Conservation (phyloP, 2,888 invertebrate species). For the Caradrina clavipalpis region DNA sequence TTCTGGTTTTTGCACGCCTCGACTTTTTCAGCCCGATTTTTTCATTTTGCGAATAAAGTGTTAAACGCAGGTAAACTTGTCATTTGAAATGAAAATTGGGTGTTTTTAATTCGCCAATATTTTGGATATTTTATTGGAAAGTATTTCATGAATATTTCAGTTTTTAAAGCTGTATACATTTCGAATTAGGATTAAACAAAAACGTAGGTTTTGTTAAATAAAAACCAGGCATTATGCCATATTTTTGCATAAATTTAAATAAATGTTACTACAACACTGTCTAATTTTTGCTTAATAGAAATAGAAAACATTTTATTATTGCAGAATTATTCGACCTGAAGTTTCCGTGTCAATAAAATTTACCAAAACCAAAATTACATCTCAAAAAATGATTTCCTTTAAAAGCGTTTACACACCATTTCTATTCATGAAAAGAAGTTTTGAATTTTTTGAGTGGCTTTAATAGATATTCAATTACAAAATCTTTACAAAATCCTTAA, state of each 20-base stretch:
- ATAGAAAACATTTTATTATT: neutral
- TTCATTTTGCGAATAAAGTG: conserved; percentile 40
- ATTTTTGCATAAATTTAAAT: too few relatives aligned
- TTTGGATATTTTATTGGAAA: neutral
- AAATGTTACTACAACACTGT: too few relatives aligned
- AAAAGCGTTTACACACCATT: conserved; percentile 28
- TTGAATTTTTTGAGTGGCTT: conserved; percentile 29
- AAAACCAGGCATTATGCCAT: too few relatives aligned
- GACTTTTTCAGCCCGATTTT: conserved; percentile 24
- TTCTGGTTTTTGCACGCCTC: conserved; percentile 15
- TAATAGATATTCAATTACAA: neutral
- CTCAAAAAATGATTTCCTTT: neutral
- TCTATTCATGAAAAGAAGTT: conserved; percentile 28
- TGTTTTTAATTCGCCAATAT: neutral
- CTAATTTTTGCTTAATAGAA: neutral
- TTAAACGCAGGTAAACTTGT: conserved; percentile 11
- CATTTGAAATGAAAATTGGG: neutral
- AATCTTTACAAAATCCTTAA: conserved; percentile 16
- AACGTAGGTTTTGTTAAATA: neutral
- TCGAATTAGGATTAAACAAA: neutral
- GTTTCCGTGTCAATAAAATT: neutral
- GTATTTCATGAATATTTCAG: neutral
- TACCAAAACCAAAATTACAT: neutral
- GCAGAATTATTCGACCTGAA: neutral
- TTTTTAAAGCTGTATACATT: neutral